phyloP scores from a whole-genome alignment of 1,140 invertebrate species.

The Calliphora vicina region DNA sequence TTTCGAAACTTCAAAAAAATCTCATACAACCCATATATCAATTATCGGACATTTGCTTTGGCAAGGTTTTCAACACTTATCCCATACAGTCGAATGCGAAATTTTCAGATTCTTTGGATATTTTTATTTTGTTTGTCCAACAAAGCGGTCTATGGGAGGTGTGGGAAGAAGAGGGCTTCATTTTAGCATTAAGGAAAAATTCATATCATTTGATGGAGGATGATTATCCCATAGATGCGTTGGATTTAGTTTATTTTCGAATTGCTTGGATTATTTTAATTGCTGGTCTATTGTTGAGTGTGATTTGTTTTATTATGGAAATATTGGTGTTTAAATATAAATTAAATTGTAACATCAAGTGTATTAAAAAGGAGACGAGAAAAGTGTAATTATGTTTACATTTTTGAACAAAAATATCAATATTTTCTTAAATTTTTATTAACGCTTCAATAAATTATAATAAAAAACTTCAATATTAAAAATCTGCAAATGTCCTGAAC shows the following conservation, averaged over 20 bases:
- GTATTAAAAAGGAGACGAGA: no score
- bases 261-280: constrained; percentile 53
- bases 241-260: constrained; percentile 50
- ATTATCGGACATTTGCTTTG: constrained; percentile 52
- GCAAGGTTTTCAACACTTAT: constrained; percentile 52
- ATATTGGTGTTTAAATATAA: not conserved
- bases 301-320: constrained; percentile 43
- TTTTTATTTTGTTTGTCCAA: constrained; percentile 47
- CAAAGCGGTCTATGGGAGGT: constrained; percentile 47
- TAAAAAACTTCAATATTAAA: no score
- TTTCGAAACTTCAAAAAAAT: constrained; percentile 24
- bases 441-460: no score
- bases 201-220: constrained; percentile 41
- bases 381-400: no score
- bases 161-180: constrained; percentile 51
- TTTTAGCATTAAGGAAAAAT: constrained; percentile 44
- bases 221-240: constrained; percentile 51
- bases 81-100: constrained; percentile 50
- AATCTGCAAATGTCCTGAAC: no score
- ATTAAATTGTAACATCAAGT: no score
- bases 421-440: no score
- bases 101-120: constrained; percentile 44
- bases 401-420: no score
- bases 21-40: constrained; percentile 46
- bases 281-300: constrained; percentile 43